Evolutionary conservation across 2,113 vertebrate genomes (phyloP), one percentile per base, ranked within the genome.

Genomic region (Gadus chalcogrammus): DNA sequence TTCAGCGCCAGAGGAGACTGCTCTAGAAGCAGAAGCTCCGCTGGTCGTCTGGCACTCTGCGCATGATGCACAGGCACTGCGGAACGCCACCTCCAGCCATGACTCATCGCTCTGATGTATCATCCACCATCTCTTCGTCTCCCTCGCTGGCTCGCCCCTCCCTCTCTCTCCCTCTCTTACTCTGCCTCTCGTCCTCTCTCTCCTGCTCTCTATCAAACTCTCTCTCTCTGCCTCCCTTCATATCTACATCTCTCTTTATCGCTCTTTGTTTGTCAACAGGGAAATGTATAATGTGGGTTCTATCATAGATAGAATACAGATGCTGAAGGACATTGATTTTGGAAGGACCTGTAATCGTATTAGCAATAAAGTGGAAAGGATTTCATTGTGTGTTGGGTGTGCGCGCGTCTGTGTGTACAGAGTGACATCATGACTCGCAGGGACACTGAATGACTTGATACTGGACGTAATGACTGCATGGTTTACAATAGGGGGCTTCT

Each of bases 31-130:
- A 82, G 73, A 71, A 67, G 70, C 58, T 65, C 53, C 60, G 27
- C 70, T 69, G 73, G 67, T 73, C 74, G 78, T 80, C 76, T 66
- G 1, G 65, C 75, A 82, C 80, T 78, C 61, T 78, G 75, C 71
- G 77, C 78, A 79, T 86, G 80, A 79, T 82, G 82, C 79, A 87
- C 78, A 81, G 72, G 82, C 72, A 72, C 87, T 81, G 88, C 89
- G 86, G 85, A 87, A 80, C 52, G 48, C 70, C 79, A 88, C 77
- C 67, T 72, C 70, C 74, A 82, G 76, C 81, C 52, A 76, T 92
- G 91, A 91, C 80, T 92, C 91, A 92, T 91, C 85, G 71, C 77
- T 87, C 75, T 84, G 71, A 88, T 85, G 75, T 74, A 61, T 70
- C 31, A 17, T 52, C 56, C 58, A 38, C 69, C 42, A 66, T 18